Conservation (phyloP, 2,113 vertebrate species). For the Merops nubicus region DNA sequence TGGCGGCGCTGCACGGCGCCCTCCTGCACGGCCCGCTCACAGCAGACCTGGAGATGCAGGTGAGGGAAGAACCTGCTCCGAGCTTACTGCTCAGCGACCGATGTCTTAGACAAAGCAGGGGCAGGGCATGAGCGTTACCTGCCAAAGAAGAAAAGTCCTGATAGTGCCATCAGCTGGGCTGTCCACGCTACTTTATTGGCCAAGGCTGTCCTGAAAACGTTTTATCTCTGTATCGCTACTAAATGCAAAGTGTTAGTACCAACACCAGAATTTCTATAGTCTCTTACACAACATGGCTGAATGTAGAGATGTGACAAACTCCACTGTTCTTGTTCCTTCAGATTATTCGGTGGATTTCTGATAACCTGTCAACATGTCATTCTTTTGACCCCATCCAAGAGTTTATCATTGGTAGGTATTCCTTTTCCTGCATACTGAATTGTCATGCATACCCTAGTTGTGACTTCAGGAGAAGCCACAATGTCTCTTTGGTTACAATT, state of each 20-base stretch:
- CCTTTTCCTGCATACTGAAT: neutral
- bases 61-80: neutral
- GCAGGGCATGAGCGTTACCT: neutral
- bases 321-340: slow-evolving; percentile 52
- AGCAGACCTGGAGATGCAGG: slow-evolving; percentile 71
- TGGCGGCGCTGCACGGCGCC: slow-evolving; percentile 88
- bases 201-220: neutral
- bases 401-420: slow-evolving; percentile 89
- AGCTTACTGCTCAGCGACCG: neutral
- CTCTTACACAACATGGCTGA: neutral
- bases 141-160: neutral
- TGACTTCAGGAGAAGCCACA: neutral
- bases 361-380: slow-evolving; percentile 80
- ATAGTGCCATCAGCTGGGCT: neutral
- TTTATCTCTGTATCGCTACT: neutral
- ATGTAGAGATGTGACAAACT: neutral
- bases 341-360: slow-evolving; percentile 91
- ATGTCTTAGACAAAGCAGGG: neutral
- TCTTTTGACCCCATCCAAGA: slow-evolving; percentile 93
- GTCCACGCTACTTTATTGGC: neutral
- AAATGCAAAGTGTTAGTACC: neutral
- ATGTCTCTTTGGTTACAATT: neutral
- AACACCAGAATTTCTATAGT: neutral
- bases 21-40: slow-evolving; percentile 72
- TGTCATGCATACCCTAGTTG: neutral